A percentile compares a stretch with the other conserved stretches of the same genome.
Conservation (phyloP, 2,113 vertebrate species). For the Sakesphorus luctuosus region DNA sequence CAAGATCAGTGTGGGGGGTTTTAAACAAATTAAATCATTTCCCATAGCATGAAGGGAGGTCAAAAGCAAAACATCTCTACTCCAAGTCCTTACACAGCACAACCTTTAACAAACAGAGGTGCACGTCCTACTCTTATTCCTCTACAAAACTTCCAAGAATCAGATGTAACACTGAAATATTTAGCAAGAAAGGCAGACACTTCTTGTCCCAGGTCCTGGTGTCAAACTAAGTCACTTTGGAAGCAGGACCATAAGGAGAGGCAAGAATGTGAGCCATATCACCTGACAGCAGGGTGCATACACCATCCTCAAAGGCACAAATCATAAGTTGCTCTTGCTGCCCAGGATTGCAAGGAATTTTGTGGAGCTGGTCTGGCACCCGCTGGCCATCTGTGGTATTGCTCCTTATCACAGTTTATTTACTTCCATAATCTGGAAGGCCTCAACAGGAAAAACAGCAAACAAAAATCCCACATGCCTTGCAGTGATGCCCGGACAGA, state of each 20-base stretch:
- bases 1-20: background rate
- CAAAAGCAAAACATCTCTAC: background rate
- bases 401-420: background rate
- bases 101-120: background rate
- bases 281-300: background rate
- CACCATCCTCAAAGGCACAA: background rate
- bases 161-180: background rate
- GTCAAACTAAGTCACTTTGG: background rate
- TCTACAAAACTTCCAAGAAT: background rate
- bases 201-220: background rate
- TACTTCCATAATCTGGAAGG: background rate
- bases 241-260: background rate
- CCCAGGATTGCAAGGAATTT: accelerated
- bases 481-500: background rate
- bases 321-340: background rate
- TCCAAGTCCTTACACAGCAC: background rate
- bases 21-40: background rate
- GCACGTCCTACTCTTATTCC: background rate
- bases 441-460: background rate
- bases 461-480: background rate
- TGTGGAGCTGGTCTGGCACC: conserved; percentile 56
- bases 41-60: no score
- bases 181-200: background rate
- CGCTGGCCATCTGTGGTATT: background rate
- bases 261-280: background rate